Percentiles rank a stretch among this genome's conserved stretches.
Conservation (phyloP, 2,113 vertebrate genomes). For the Caretta caretta region DNA sequence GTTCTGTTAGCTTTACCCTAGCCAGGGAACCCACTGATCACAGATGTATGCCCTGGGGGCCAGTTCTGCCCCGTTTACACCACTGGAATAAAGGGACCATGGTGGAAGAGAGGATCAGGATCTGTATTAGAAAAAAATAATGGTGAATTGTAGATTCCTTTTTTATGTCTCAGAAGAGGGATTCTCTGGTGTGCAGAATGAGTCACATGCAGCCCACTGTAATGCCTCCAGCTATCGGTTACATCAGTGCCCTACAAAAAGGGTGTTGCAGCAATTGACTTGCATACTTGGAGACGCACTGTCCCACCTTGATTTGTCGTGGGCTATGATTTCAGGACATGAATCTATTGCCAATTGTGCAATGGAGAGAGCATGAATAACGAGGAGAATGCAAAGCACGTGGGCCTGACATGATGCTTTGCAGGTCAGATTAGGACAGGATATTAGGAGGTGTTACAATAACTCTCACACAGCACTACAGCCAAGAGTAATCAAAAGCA, state of each 20-base stretch:
- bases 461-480: accelerated
- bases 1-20: not conserved
- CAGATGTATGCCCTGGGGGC: not conserved
- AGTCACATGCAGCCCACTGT: not conserved
- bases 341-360: constrained; percentile 41
- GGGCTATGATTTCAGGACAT: not conserved
- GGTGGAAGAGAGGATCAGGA: not conserved
- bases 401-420: not conserved
- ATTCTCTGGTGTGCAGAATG: not conserved
- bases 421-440: not conserved
- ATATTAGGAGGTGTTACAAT: not conserved
- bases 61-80: not conserved
- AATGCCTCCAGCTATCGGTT: not conserved
- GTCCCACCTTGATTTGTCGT: constrained; percentile 58
- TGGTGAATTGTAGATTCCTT: not conserved
- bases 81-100: not conserved
- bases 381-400: accelerated
- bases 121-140: not conserved
- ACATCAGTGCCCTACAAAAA: constrained; percentile 13
- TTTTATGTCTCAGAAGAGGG: not conserved
- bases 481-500: not conserved
- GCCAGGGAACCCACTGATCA: not conserved
- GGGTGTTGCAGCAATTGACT: constrained; percentile 28
- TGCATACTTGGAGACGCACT: constrained; percentile 9
- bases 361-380: not conserved